Conservation (phyloP, 2,888 invertebrate species). For the Ligdia adustata region DNA sequence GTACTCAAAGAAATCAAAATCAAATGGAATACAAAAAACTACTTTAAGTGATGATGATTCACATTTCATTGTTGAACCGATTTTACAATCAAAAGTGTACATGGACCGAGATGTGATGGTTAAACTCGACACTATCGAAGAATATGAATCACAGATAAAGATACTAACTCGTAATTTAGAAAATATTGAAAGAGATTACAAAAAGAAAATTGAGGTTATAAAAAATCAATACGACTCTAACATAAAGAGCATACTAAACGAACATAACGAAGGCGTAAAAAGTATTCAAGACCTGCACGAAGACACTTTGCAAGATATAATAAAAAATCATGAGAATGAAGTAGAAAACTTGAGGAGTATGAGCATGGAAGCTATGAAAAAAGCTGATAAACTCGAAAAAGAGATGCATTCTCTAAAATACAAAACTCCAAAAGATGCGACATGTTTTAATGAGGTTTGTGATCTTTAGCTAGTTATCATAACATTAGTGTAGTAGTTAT, state of each 20-base stretch:
- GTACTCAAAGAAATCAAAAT: slow-evolving; percentile 35
- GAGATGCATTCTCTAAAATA: slow-evolving; percentile 61
- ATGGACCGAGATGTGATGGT: slow-evolving; percentile 51
- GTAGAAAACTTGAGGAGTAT: slow-evolving; percentile 73
- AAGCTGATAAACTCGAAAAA: slow-evolving; percentile 68
- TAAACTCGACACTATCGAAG: slow-evolving; percentile 46
- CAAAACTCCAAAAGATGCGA: slow-evolving; percentile 43
- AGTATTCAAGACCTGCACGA: slow-evolving; percentile 82
- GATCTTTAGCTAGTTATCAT: neutral
- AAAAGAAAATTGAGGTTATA: slow-evolving; percentile 70
- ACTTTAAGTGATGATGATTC: slow-evolving; percentile 35
- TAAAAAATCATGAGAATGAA: slow-evolving; percentile 78
- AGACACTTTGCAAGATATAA: slow-evolving; percentile 74
- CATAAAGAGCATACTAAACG: slow-evolving; percentile 76
- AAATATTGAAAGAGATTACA: slow-evolving; percentile 64
- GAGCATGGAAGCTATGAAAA: slow-evolving; percentile 75
- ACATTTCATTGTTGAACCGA: slow-evolving; percentile 33
- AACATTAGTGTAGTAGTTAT: neutral
- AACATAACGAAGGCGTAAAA: slow-evolving; percentile 81
- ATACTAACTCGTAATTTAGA: slow-evolving; percentile 58
- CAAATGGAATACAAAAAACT: slow-evolving; percentile 38
- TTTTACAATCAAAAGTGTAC: slow-evolving; percentile 31
- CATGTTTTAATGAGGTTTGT: slow-evolving; percentile 54
- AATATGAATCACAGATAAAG: slow-evolving; percentile 62
- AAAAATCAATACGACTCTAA: slow-evolving; percentile 82